phyloP scores from a whole-genome alignment of 2,888 invertebrate genomes.

The Melieria picta region DNA sequence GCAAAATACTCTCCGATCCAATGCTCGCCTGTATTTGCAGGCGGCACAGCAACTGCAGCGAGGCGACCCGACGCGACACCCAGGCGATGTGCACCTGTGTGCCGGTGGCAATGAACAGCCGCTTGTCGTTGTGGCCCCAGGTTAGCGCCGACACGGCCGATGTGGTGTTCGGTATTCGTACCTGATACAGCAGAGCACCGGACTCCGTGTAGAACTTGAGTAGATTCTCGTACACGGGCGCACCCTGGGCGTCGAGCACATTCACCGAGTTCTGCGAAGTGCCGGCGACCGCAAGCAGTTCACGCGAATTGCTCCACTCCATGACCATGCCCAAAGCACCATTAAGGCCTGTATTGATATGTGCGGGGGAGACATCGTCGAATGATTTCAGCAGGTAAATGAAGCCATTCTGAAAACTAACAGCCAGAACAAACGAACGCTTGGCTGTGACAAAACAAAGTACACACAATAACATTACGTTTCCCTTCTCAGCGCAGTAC shows the following conservation, averaged over 20 bases:
- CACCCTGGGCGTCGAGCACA: conserved; percentile 58
- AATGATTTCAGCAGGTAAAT: conserved; percentile 89
- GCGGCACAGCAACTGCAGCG: conserved; percentile 88
- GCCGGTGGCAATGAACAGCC: conserved; percentile 93
- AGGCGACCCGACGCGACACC: conserved; percentile 89
- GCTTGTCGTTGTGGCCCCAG: conserved; percentile 98
- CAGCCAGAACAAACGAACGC: conserved; percentile 82
- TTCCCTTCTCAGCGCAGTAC: background rate
- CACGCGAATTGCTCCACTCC: conserved; percentile 97
- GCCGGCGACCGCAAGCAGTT: conserved; percentile 91
- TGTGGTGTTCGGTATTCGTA: conserved; percentile 79
- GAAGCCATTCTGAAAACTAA: conserved; percentile 88
- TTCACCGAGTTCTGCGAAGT: conserved; percentile 66
- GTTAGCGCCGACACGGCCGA: conserved; percentile 90
- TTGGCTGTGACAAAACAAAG: conserved; percentile 66
- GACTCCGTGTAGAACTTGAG: conserved; percentile 92
- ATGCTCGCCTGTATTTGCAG: conserved; percentile 82
- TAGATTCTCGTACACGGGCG: conserved; percentile 78
- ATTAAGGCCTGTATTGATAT: conserved; percentile 81
- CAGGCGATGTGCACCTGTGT: conserved; percentile 93
- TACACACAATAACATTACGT: background rate
- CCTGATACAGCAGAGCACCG: conserved; percentile 83
- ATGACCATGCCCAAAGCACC: conserved; percentile 82
- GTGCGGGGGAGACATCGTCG: conserved; percentile 91
- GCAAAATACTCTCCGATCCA: conserved; percentile 78